Evolutionary conservation across 2,797 vertebrate species (phyloP).

Genomic region (Pseudochirops cupreus): DNA sequence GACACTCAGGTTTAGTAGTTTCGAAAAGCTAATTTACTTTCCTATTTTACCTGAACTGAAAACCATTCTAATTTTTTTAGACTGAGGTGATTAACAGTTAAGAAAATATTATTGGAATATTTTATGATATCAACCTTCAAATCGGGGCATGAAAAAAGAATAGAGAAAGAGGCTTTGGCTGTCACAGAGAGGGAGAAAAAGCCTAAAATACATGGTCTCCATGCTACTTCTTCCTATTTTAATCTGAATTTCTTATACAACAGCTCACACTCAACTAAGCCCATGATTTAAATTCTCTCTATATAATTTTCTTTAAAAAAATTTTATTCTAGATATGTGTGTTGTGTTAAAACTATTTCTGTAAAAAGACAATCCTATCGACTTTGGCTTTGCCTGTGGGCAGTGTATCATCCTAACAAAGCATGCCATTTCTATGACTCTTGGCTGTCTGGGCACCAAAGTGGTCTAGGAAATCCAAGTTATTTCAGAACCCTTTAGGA

Average conservation of each 20-base stretch:
- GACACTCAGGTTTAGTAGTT: constrained; percentile 24
- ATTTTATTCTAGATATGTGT: background rate
- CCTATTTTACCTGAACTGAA: constrained; percentile 38
- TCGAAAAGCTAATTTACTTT: background rate
- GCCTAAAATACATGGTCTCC: background rate
- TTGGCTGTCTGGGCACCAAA: constrained; percentile 41
- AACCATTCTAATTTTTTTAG: constrained; percentile 52
- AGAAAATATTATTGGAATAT: constrained; percentile 65
- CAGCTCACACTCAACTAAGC: background rate
- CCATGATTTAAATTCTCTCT: background rate
- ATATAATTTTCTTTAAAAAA: background rate
- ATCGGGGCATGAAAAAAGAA: constrained; percentile 47
- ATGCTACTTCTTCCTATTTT: background rate
- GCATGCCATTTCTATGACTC: constrained; percentile 26
- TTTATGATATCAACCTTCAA: constrained; percentile 46
- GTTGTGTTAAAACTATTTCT: constrained; percentile 60
- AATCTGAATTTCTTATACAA: background rate
- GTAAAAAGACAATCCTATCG: constrained; percentile 37
- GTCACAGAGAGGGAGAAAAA: constrained; percentile 1
- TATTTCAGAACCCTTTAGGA: constrained; percentile 33
- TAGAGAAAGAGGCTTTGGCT: constrained; percentile 44
- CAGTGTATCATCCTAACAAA: constrained; percentile 54
- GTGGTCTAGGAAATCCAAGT: constrained; percentile 41
- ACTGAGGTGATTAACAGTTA: constrained; percentile 34
- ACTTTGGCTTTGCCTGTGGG: constrained; percentile 23